Conservation (phyloP, 37 sponge, comb jelly and placozoan species). For the Oscarella lobularis region DNA sequence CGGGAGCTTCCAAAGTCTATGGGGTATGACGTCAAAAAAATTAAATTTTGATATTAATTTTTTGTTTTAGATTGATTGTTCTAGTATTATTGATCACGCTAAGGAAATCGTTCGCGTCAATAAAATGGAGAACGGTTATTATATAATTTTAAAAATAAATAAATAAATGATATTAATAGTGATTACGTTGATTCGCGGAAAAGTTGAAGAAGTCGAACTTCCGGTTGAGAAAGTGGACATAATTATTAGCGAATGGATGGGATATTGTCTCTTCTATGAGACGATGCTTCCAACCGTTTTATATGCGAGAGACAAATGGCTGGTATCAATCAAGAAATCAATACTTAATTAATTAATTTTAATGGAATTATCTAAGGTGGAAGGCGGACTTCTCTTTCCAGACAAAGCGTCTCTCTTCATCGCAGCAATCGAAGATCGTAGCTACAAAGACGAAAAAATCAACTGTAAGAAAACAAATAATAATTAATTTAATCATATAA, state of each 20-base stretch:
- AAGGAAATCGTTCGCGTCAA: slow-evolving; percentile 65
- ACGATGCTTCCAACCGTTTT: slow-evolving; percentile 92
- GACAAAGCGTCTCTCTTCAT: slow-evolving; percentile 81
- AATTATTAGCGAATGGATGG: slow-evolving; percentile 99
- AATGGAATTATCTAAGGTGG: too few species aligned
- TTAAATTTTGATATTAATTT: background rate
- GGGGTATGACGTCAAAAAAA: slow-evolving; percentile 32
- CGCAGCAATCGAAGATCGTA: slow-evolving; percentile 90
- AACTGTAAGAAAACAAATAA: slow-evolving; percentile 28
- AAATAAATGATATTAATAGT: too few species aligned
- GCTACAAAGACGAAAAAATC: slow-evolving; percentile 96
- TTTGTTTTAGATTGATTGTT: slow-evolving; percentile 57
- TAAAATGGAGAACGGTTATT: slow-evolving; percentile 23
- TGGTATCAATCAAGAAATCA: too few species aligned
- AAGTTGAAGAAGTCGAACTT: slow-evolving; percentile 84
- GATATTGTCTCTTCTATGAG: slow-evolving; percentile 98
- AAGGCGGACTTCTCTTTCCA: slow-evolving; percentile 81
- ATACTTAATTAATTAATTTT: too few species aligned
- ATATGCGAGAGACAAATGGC: slow-evolving; percentile 91
- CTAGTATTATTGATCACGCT: slow-evolving; percentile 73
- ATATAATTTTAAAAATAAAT: too few species aligned
- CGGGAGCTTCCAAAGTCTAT: slow-evolving; percentile 81
- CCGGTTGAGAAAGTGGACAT: slow-evolving; percentile 87
- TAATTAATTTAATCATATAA: background rate
- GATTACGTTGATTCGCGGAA: slow-evolving; percentile 63